These are phyloP conservation scores for Rhizoglyphus robini DNA, from an alignment of 1,140 invertebrate species.

Conservation along the genomic window DNA sequence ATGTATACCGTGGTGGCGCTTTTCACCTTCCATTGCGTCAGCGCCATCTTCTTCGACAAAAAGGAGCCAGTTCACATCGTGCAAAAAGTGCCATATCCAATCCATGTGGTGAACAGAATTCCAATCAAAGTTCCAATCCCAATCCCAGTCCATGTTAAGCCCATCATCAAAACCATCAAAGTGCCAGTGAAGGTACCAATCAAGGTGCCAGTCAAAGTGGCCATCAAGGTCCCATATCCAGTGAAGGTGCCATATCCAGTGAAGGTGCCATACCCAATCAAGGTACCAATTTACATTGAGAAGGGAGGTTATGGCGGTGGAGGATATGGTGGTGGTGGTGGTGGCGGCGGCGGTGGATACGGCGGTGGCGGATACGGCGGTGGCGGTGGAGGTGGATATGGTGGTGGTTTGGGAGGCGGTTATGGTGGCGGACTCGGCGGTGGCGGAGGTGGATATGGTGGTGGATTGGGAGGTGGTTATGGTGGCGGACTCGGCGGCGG, in stretches of 20 bases:
- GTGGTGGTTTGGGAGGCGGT: background rate
- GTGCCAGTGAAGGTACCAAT: slow-evolving; percentile 8
- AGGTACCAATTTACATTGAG: slow-evolving; percentile 3
- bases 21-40: background rate
- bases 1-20: background rate
- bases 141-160: slow-evolving; percentile 5
- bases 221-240: background rate
- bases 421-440: background rate
- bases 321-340: slow-evolving; percentile 1
- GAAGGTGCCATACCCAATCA: slow-evolving; percentile 1
- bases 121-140: slow-evolving; percentile 6
- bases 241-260: background rate
- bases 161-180: slow-evolving; percentile 11
- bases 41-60: background rate
- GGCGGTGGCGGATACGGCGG: no score
- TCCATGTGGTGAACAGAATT: background rate
- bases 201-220: slow-evolving; percentile 3
- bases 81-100: background rate
- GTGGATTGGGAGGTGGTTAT: background rate
- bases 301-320: slow-evolving; percentile 4
- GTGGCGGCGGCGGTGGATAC: background rate
- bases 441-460: background rate
- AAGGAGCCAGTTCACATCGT: background rate
- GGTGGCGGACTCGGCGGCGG: background rate
- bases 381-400: no score